Conservation (phyloP, 2,888 invertebrate species). For the Tiliacea citrago region DNA sequence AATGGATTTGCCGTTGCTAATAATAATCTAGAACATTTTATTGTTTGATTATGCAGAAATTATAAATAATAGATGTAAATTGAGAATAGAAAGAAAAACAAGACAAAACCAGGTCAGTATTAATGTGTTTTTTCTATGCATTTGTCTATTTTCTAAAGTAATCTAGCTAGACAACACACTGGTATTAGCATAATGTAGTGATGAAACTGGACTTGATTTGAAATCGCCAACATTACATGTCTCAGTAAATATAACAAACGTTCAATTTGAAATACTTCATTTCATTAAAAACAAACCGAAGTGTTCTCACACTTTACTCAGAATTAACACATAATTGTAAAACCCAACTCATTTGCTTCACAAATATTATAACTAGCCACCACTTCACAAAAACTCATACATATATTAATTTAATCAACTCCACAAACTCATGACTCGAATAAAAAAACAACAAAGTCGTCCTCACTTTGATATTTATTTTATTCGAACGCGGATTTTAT, state of each 20-base stretch:
- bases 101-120: background rate
- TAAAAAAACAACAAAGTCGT: slow-evolving; percentile 49
- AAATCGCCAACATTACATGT: background rate
- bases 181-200: background rate
- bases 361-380: slow-evolving; percentile 42
- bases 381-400: slow-evolving; percentile 42
- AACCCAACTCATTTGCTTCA: slow-evolving; percentile 37
- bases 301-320: slow-evolving; percentile 23
- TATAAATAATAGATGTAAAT: slow-evolving; percentile 7
- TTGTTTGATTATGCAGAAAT: slow-evolving; percentile 33
- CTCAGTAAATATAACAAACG: background rate
- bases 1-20: slow-evolving; percentile 24
- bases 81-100: background rate
- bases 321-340: slow-evolving; percentile 42
- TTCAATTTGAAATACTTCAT: background rate
- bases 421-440: slow-evolving; percentile 22
- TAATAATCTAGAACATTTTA: slow-evolving; percentile 22
- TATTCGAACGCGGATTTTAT: slow-evolving; percentile 59
- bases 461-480: slow-evolving; percentile 63
- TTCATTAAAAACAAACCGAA: slow-evolving; percentile 15
- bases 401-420: slow-evolving; percentile 58
- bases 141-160: background rate
- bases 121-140: background rate
- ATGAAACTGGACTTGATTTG: background rate
- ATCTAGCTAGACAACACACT: background rate